Base-by-base conservation (phyloP, 2,113 vertebrate species). In the Triplophysa rosa region DNA sequence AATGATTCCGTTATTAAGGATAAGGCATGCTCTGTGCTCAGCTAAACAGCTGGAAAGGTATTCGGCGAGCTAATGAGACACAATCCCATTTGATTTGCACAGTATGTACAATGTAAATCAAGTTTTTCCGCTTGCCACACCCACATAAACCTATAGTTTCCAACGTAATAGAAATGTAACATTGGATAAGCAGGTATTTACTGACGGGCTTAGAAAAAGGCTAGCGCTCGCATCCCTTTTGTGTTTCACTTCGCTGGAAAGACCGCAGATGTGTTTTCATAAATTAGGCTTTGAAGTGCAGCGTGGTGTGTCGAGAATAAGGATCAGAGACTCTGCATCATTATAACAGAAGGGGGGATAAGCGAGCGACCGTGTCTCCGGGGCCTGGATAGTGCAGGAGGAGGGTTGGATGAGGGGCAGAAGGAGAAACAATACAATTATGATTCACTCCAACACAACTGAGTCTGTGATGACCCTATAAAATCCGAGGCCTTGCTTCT, bases 401-500 rank as follows among this genome's bases (percentile, higher is more conserved):
- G 42, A 5, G 49, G 67, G 45, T 45, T 78, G 58, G 74, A 71
- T 82, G 62, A 66, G 37, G 29, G 63, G 56, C 64, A 42, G 42
- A 61, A 66, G 45, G 59, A 47, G 66, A 71, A 76, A 74, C 77
- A 73, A 81, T 81, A 40, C 29, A 47, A 83, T 78, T 78, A 73
- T 79, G 66, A 81, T 70, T 76, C 68, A 68, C 40, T 59, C 42
- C 2, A 65, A 42, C 54, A 23, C 45, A 62, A 45, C 29, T 58
- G 63, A 72, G 65, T 42, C 65, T 88, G 84, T 87, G 84, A 90
- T 84, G 84, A 81, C 80, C 85, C 63, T 52, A 74, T 59, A 37
- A 77, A 77, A 89, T 89, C 82, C 62, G 69, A 24, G 87, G 89
- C 84, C 79, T 67, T 84, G 82, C 87, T 84, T 72, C 76, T 21